phyloP scores from a whole-genome alignment of 2,113 vertebrate species.

The Pollimyrus isidori region DNA sequence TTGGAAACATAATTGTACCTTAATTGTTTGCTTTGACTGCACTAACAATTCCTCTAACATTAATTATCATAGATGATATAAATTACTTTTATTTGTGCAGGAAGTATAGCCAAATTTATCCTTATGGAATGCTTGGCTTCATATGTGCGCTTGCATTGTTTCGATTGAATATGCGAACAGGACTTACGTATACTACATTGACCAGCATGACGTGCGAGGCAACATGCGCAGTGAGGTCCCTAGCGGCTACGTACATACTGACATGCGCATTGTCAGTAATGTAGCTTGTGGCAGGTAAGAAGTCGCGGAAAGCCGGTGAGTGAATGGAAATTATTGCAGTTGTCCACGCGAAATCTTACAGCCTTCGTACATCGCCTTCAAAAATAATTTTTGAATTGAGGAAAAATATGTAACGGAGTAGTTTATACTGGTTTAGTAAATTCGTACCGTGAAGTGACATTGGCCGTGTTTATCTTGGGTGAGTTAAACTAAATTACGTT shows the following conservation, averaged over 20 bases:
- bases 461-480: neutral
- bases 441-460: neutral
- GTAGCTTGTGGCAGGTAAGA: slow-evolving; percentile 21
- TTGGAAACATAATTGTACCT: neutral
- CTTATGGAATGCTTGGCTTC: neutral
- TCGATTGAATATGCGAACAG: neutral
- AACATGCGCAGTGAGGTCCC: neutral
- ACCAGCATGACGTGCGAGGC: slow-evolving; percentile 25
- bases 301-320: slow-evolving; percentile 35
- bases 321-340: slow-evolving; percentile 22
- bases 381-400: neutral
- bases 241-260: neutral
- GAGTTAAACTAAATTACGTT: neutral
- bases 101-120: neutral
- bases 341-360: neutral
- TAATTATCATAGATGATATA: neutral
- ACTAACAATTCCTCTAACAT: neutral
- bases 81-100: neutral
- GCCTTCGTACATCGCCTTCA: neutral
- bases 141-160: neutral
- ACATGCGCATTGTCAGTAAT: neutral
- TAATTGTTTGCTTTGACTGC: neutral
- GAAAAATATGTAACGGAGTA: neutral
- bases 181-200: slow-evolving; percentile 18
- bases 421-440: neutral